Conservation (phyloP, 1,140 invertebrate genomes). For the Conus ventricosus region DNA sequence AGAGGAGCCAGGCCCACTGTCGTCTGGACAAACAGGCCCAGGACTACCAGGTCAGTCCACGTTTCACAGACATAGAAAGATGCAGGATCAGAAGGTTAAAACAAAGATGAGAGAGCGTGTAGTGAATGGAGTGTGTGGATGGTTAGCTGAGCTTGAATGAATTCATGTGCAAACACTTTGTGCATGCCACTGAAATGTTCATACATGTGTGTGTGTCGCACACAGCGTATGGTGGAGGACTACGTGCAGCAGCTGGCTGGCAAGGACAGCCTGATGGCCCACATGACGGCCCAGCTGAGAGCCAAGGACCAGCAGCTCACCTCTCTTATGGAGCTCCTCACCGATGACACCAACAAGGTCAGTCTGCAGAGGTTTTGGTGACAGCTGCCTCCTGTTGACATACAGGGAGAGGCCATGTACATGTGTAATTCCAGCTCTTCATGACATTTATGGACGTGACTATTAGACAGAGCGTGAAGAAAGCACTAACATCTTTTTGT, state of each 20-base stretch:
- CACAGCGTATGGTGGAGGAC: constrained; percentile 16
- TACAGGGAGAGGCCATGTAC: too few species aligned
- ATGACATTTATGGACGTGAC: too few species aligned
- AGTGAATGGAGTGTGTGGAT: too few species aligned
- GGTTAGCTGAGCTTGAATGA: too few species aligned
- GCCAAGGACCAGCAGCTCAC: constrained; percentile 35
- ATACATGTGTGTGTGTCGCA: neutral
- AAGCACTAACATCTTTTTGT: too few species aligned
- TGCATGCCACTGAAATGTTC: neutral
- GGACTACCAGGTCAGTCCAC: constrained; percentile 51
- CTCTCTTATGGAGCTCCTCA: constrained; percentile 27
- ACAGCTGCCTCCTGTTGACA: too few species aligned
- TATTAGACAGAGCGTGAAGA: too few species aligned
- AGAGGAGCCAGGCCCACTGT: constrained; percentile 42
- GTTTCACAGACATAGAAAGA: too few species aligned
- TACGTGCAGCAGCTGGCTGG: constrained; percentile 22
- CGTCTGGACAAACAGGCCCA: constrained; percentile 45
- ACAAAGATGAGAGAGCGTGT: too few species aligned
- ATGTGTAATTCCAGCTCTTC: too few species aligned
- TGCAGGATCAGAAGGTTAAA: neutral
- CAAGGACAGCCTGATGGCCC: constrained; percentile 29
- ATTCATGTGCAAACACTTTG: too few species aligned
- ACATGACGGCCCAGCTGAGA: constrained; percentile 27
- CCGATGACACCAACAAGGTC: constrained; percentile 26
- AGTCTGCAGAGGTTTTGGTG: neutral